Base-by-base conservation (phyloP, 23 tunicate genomes). In the Botrylloides violaceus region DNA sequence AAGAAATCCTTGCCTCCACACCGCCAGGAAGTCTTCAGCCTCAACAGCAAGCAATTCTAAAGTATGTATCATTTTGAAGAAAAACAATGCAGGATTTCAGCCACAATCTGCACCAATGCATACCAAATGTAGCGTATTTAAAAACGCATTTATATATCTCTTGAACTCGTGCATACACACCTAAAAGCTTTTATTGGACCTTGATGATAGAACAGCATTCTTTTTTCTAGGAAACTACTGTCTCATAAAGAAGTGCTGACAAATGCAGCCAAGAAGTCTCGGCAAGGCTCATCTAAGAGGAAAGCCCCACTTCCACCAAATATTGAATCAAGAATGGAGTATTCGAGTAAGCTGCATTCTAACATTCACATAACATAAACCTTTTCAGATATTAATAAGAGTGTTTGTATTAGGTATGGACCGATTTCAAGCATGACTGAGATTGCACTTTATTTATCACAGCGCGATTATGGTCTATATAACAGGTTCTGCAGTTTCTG, bases 31-130 rank as follows among this genome's bases (percentile, higher is more conserved):
- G 9, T 22, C 65, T 82, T 1, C 2, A 71, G 12, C 78, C 58
- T 20, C 66, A 82, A 34, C 87, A 82, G 61, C 38, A 75, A 66
- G 58, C 59, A 49, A 27, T 81, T 19, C 58, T 68, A 9, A 68
- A 68, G 74, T 68, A 43, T 18, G 24, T 60, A 21, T 60, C 25
- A n/a, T 19, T 49, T 49, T 49, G 20, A n/a, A n/a, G n/a, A n/a
- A n/a, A n/a, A n/a, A n/a, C n/a, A n/a, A n/a, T n/a, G n/a, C n/a
- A n/a, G n/a, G n/a, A n/a, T n/a, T n/a, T n/a, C n/a, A n/a, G n/a
- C n/a, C n/a, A n/a, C n/a, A n/a, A n/a, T n/a, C n/a, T n/a, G n/a
- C n/a, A n/a, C n/a, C n/a, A n/a, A n/a, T n/a, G n/a, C n/a, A n/a
- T n/a, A n/a, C n/a, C n/a, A n/a, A n/a, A n/a, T n/a, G n/a, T n/a